Conservation (phyloP, 2,888 invertebrate species). For the Sarcophaga variegata region DNA sequence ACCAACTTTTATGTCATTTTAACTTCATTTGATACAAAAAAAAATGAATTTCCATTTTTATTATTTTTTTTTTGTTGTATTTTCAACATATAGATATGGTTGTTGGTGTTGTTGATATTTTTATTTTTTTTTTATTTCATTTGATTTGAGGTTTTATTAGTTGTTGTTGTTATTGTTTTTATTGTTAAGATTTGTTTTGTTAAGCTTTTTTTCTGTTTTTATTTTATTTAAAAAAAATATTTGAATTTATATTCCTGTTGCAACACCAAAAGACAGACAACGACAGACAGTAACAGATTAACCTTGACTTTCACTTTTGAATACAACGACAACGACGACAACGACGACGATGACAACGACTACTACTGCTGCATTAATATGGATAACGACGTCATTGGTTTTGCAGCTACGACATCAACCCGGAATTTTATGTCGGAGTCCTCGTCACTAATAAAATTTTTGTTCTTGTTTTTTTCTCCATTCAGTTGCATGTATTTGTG, state of each 20-base stretch:
- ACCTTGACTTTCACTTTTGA: slow-evolving; percentile 82
- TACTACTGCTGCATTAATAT: slow-evolving; percentile 26
- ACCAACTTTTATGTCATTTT: slow-evolving; percentile 76
- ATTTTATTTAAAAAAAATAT: slow-evolving; percentile 30
- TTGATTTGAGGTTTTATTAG: slow-evolving; percentile 39
- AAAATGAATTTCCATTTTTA: slow-evolving; percentile 74
- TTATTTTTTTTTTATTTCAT: neutral
- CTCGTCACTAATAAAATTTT: slow-evolving; percentile 37
- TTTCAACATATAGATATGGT: neutral
- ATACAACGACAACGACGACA: slow-evolving; percentile 35
- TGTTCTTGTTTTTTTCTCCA: neutral
- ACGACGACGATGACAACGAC: slow-evolving; percentile 24
- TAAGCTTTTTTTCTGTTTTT: slow-evolving; percentile 37
- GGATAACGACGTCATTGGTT: neutral
- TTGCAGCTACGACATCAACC: slow-evolving; percentile 27
- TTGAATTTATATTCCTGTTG: slow-evolving; percentile 66
- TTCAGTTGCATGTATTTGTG: slow-evolving; percentile 6
- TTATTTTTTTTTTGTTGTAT: slow-evolving; percentile 4
- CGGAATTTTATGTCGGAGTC: slow-evolving; percentile 60
- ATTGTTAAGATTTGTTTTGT: slow-evolving; percentile 49
- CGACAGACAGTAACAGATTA: slow-evolving; percentile 79
- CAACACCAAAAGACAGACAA: slow-evolving; percentile 74
- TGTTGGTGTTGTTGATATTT: neutral
- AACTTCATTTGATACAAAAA: slow-evolving; percentile 10
- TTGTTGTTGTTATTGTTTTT: slow-evolving; percentile 35